Percentiles rank a stretch among this genome's conserved stretches.
These are phyloP conservation scores for Agrilus mali DNA, from an alignment of 2,888 invertebrate genomes.

Conservation along the genomic window DNA sequence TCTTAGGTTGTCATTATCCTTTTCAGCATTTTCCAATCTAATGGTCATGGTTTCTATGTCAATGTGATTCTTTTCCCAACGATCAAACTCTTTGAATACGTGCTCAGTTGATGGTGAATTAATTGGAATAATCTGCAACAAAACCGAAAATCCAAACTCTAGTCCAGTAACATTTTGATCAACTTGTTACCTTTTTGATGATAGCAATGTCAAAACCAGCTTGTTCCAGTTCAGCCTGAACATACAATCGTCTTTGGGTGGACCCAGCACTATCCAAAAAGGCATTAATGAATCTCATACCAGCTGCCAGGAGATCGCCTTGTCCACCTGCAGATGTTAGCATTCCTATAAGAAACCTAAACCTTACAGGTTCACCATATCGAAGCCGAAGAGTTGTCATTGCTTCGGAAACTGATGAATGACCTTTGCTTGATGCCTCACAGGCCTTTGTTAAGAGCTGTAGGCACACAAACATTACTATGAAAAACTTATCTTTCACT, in stretches of 20 bases:
- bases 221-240: slow-evolving; percentile 75
- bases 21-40: slow-evolving; percentile 56
- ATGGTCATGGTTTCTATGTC: slow-evolving; percentile 65
- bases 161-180: background rate
- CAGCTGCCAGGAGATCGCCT: slow-evolving; percentile 64
- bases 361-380: slow-evolving; percentile 86
- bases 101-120: slow-evolving; percentile 50
- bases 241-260: slow-evolving; percentile 65
- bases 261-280: slow-evolving; percentile 65
- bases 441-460: slow-evolving; percentile 77
- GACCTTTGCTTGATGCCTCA: slow-evolving; percentile 60
- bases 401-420: slow-evolving; percentile 80
- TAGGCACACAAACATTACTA: slow-evolving; percentile 19
- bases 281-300: slow-evolving; percentile 73
- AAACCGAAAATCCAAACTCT: background rate
- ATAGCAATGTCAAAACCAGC: slow-evolving; percentile 60
- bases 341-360: slow-evolving; percentile 82
- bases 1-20: slow-evolving; percentile 49
- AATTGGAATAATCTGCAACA: slow-evolving; percentile 47
- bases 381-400: slow-evolving; percentile 76
- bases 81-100: slow-evolving; percentile 55
- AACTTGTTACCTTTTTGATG: slow-evolving; percentile 41
- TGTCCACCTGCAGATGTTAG: slow-evolving; percentile 59
- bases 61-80: slow-evolving; percentile 64
- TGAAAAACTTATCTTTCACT: background rate